Percentiles rank a stretch among this genome's conserved stretches.
Conservation (phyloP, 1,140 invertebrate genomes). For the Drosophila persimilis region DNA sequence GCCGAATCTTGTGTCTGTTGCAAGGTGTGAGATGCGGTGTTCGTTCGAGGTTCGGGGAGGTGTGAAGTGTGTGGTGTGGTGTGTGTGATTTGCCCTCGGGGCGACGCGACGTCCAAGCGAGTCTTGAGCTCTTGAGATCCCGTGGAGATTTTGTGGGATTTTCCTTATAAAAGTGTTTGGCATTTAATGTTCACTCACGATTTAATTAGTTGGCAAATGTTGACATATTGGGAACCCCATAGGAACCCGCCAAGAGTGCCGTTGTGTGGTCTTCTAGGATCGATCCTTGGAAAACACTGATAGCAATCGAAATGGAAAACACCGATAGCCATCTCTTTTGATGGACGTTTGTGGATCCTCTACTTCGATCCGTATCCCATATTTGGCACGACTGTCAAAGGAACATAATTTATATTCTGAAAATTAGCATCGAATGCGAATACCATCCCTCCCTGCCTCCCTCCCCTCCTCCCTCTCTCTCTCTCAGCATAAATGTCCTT, state of each 20-base stretch:
- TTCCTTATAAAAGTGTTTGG: constrained; percentile 61
- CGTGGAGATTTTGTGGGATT: constrained; percentile 71
- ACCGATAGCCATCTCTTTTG: constrained; percentile 5
- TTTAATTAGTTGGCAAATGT: constrained; percentile 70
- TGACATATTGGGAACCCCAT: constrained; percentile 37
- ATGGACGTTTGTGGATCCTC: neutral
- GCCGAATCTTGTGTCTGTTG: neutral
- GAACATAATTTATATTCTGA: constrained; percentile 63
- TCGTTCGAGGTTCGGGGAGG: constrained; percentile 1
- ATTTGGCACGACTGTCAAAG: constrained; percentile 58
- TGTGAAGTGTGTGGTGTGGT: constrained; percentile 37
- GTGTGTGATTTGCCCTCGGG: constrained; percentile 39
- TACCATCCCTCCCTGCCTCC: constrained; percentile 20
- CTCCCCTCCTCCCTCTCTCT: neutral
- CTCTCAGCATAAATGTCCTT: constrained; percentile 48
- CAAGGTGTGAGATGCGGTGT: constrained; percentile 26
- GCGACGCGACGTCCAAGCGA: constrained; percentile 49
- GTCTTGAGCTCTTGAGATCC: constrained; percentile 34
- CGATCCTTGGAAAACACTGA: constrained; percentile 48
- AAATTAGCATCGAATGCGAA: constrained; percentile 75
- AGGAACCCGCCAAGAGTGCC: neutral
- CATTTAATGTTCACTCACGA: constrained; percentile 51
- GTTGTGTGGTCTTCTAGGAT: constrained; percentile 42
- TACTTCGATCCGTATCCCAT: constrained; percentile 9
- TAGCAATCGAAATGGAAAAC: constrained; percentile 33